phyloP scores from a whole-genome alignment of 2,888 invertebrate species.

The Drosophila maculinotata region DNA sequence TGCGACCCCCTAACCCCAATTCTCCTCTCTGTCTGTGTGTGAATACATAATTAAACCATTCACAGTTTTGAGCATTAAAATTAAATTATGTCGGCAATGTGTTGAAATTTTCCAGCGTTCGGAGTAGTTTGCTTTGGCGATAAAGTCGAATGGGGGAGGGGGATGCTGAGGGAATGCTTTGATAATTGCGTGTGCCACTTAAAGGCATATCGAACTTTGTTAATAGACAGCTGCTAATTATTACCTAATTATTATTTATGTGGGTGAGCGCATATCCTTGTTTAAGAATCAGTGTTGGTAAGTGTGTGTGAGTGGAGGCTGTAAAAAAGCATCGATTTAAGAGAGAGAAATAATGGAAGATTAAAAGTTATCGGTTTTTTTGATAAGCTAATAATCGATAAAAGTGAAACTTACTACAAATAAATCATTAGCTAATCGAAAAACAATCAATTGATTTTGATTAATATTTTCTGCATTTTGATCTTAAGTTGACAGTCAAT shows the following conservation, averaged over 20 bases:
- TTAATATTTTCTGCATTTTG: too few relatives aligned
- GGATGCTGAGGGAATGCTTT: neutral
- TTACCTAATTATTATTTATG: conserved; percentile 78
- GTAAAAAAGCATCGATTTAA: conserved; percentile 7
- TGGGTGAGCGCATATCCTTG: neutral
- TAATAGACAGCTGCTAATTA: conserved; percentile 77
- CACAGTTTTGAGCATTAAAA: conserved; percentile 79
- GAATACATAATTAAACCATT: conserved; percentile 78
- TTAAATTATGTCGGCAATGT: conserved; percentile 73
- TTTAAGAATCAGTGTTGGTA: neutral
- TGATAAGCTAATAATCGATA: neutral
- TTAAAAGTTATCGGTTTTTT: neutral
- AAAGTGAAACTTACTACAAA: too few relatives aligned
- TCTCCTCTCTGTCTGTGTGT: conserved; percentile 33
- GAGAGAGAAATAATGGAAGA: neutral
- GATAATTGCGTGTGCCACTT: conserved; percentile 50
- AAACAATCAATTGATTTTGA: neutral
- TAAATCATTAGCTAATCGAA: too few relatives aligned
- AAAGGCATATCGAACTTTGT: conserved; percentile 70
- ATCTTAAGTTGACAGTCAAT: too few relatives aligned
- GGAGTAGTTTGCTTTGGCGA: conserved; percentile 2
- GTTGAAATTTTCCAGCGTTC: conserved; percentile 36
- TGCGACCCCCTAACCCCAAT: conserved; percentile 17
- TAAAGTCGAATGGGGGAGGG: too few relatives aligned
- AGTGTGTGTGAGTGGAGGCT: neutral